Evolutionary conservation across 1,140 invertebrate species (phyloP), one percentile per base, ranked within the genome.

Genomic region (Leptestheria dahalacensis): DNA sequence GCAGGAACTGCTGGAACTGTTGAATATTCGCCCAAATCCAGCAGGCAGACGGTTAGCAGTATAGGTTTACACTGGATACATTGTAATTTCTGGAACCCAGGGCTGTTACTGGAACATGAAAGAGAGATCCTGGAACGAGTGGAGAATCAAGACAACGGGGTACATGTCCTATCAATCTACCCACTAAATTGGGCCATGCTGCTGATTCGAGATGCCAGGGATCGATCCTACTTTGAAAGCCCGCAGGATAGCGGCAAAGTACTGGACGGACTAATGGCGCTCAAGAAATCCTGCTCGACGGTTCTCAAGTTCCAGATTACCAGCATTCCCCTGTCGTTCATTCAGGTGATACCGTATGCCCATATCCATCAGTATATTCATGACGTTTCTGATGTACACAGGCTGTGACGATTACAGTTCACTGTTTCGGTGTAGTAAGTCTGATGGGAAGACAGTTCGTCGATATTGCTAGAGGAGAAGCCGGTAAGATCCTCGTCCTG

Each of bases 241-340:
- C 28, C 25, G n/a, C 26, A 48, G 29, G 33, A 60, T 18, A 49
- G 48, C 6, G 48, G 29, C 10, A 48, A 49, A n/a, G n/a, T 60
- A 1, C 25, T 60, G 15, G 51, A 60, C 33, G 15, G 26, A 9
- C 18, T 60, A 18, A 29, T 52, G 1, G 58, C 26, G 3, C 51
- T 60, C 49, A 49, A 52, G 21, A 60, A 60, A 50, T 52, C 49
- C 4, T 60, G 58, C 48, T 52, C 48, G 0, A 29, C 48, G 1
- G 48, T 60, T 10, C 29, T 60, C 9, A 60, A 52, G 18, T 60
- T 51, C 48, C 51, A 60, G 29, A 52, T 60, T 6, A 60, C 58
- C 48, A 49, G 29, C 23, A 60, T 60, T 20, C 58, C 58, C 3
- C 48, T 60, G 4, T 28, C 51, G 11, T 50, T 52, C 25, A 49